phyloP scores from a whole-genome alignment of 30 jellyfish, hydroid and myxozoan genomes.

The Mastigias papua region DNA sequence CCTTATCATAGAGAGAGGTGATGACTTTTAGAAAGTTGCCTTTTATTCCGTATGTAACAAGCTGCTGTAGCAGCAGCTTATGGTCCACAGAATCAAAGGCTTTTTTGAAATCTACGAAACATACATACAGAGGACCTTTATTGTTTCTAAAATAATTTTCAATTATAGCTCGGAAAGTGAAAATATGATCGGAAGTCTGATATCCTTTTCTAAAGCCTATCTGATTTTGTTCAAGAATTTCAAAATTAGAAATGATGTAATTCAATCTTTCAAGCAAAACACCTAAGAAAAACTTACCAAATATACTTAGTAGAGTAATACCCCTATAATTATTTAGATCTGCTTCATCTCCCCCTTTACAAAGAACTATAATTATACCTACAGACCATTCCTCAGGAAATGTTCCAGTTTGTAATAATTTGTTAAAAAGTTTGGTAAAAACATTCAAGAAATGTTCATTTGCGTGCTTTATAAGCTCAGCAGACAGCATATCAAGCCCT shows the following conservation, averaged over 20 bases:
- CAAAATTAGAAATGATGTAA: slow-evolving; percentile 2
- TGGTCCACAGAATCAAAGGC: slow-evolving; percentile 60
- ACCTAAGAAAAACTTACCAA: slow-evolving; percentile 40
- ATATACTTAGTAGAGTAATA: slow-evolving; percentile 27
- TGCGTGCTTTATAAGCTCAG: slow-evolving; percentile 16
- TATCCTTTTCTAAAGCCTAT: slow-evolving; percentile 61
- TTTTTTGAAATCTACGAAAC: slow-evolving; percentile 39
- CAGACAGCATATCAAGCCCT: slow-evolving; percentile 16
- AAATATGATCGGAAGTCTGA: slow-evolving; percentile 52
- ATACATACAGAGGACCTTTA: slow-evolving; percentile 36
- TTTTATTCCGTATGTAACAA: slow-evolving; percentile 43
- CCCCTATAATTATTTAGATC: slow-evolving; percentile 52
- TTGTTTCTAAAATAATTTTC: slow-evolving; percentile 40
- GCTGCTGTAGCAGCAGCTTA: slow-evolving; percentile 35
- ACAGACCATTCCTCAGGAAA: slow-evolving; percentile 57
- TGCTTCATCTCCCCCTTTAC: slow-evolving; percentile 23
- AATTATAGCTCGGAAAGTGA: slow-evolving; percentile 38
- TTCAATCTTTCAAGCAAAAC: slow-evolving; percentile 45
- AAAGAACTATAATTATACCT: slow-evolving; percentile 50
- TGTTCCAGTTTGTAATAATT: slow-evolving; percentile 29
- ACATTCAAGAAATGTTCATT: neutral
- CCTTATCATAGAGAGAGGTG: slow-evolving; percentile 43
- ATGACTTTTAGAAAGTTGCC: slow-evolving; percentile 48
- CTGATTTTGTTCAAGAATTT: slow-evolving; percentile 48
- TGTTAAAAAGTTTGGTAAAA: slow-evolving; percentile 22